Evolutionary conservation across 1,140 invertebrate species (phyloP), one percentile per base, ranked within the genome.

Genomic region (Drosophila sulfurigaster): DNA sequence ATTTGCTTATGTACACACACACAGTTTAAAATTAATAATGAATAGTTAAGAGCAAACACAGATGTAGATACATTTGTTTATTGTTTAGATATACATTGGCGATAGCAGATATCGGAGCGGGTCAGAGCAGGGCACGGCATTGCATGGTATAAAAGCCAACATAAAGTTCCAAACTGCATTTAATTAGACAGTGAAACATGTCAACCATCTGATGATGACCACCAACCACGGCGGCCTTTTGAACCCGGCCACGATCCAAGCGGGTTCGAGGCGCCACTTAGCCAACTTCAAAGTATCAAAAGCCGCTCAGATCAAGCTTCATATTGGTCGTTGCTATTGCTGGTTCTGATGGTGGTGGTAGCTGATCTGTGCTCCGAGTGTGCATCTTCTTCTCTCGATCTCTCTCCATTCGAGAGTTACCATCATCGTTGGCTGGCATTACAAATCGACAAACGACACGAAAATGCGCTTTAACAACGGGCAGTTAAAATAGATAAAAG

Each of bases 381-480:
- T 57, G 46, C 38, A 57, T 51, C 48, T 49, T 45, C 56, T 54
- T 69, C 56, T 58, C 38, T 54, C 62, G 30, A 13, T 32, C 25
- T 65, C 35, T 65, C 25, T 16, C 10, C 15, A 35, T 52, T 58
- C 56, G 35, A 54, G 46, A 41, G 48, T 49, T 79, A 72, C 86
- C 81, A 76, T 76, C 79, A 79, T 82, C 72, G 65, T 74, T 78
- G 72, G 62, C 65, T 89, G 73, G 86, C 75, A 91, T 86, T 89
- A 91, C 87, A 88, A 91, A 91, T 88, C 81, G 90, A 92, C 90
- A 91, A 91, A 91, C 83, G 90, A 91, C 91, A 92, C 87, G 91
- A 92, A 91, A 92, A 92, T 91, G 90, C 81, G 91, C 91, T 92
- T 92, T 91, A 92, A 91, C 85, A 91, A 79, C 79, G 62, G 74